phyloP scores from a whole-genome alignment of 2,797 vertebrate genomes.

The Tachyglossus aculeatus region DNA sequence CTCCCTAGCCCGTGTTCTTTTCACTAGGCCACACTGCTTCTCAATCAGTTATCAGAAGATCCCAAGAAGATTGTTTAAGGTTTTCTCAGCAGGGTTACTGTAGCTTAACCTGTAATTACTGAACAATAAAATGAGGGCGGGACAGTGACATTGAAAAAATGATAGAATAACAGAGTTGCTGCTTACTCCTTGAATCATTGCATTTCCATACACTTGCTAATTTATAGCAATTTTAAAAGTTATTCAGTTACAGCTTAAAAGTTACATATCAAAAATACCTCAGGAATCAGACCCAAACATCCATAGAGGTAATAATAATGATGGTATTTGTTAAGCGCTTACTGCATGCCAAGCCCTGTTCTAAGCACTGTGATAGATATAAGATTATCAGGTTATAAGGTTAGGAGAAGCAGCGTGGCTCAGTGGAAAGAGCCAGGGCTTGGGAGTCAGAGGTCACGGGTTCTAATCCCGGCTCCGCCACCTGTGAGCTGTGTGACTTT shows the following conservation, averaged over 20 bases:
- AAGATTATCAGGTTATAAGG: too few species aligned
- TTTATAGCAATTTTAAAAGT: slow-evolving; percentile 55
- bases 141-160: slow-evolving; percentile 36
- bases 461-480: too few species aligned
- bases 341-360: too few species aligned
- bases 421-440: too few species aligned
- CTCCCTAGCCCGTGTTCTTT: too few species aligned
- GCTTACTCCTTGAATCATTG: slow-evolving; percentile 49
- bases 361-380: too few species aligned
- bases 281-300: slow-evolving; percentile 36
- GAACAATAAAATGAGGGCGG: slow-evolving; percentile 56
- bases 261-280: slow-evolving; percentile 48
- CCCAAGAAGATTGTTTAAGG: slow-evolving; percentile 52
- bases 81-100: slow-evolving; percentile 65
- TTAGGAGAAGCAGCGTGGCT: too few species aligned
- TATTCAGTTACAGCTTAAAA: slow-evolving; percentile 60
- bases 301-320: slow-evolving; percentile 38
- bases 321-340: too few species aligned
- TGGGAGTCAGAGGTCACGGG: too few species aligned
- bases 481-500: too few species aligned
- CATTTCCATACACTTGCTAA: slow-evolving; percentile 33
- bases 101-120: slow-evolving; percentile 55
- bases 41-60: slow-evolving; percentile 46
- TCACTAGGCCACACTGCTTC: slow-evolving; percentile 17
- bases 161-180: slow-evolving; percentile 33